phyloP scores from a whole-genome alignment of 1,140 invertebrate genomes.

The Drosophila biarmipes region DNA sequence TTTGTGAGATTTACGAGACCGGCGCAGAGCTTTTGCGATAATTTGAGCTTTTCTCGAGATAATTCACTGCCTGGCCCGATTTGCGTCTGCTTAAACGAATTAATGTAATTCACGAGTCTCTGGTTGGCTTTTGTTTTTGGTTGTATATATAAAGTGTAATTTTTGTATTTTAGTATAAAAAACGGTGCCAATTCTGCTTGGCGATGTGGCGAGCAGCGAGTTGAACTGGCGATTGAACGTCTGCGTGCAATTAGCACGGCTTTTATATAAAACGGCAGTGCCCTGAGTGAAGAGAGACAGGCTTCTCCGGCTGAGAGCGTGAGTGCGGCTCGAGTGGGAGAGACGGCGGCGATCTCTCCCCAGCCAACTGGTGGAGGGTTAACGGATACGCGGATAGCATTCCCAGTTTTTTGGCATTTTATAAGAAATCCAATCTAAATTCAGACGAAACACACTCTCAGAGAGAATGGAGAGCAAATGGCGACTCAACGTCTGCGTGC shows the following conservation, averaged over 20 bases:
- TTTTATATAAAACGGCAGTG: slow-evolving; percentile 72
- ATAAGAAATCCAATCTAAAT: no score
- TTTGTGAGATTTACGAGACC: slow-evolving; percentile 71
- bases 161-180: slow-evolving; percentile 17
- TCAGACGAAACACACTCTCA: no score
- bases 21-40: slow-evolving; percentile 72
- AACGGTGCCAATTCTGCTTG: slow-evolving; percentile 13
- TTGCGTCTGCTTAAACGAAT: slow-evolving; percentile 50
- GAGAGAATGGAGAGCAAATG: no score
- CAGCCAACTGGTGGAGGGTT: no score
- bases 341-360: no score
- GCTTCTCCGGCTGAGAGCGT: no score
- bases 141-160: slow-evolving; percentile 26
- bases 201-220: slow-evolving; percentile 59
- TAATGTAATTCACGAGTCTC: slow-evolving; percentile 71
- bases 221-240: slow-evolving; percentile 81
- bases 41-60: slow-evolving; percentile 44
- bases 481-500: slow-evolving; percentile 82
- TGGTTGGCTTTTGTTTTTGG: slow-evolving; percentile 38
- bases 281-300: slow-evolving; percentile 20
- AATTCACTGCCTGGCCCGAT: slow-evolving; percentile 18
- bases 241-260: slow-evolving; percentile 64
- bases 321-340: no score
- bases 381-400: no score
- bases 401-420: no score